These are phyloP conservation scores for Drosophila sordidula DNA, from an alignment of 2,888 invertebrate genomes.

Conservation along the genomic window DNA sequence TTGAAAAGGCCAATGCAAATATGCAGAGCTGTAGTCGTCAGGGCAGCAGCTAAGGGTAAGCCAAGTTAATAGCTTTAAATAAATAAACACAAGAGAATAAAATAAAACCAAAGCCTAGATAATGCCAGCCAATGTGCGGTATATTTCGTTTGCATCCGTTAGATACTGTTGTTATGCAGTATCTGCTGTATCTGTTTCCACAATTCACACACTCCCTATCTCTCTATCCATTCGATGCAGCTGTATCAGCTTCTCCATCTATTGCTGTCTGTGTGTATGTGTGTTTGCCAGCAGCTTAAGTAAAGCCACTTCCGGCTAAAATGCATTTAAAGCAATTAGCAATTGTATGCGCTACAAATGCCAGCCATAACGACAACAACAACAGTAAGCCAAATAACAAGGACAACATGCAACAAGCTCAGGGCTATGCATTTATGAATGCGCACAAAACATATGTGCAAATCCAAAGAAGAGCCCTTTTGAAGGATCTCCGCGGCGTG, in stretches of 20 bases:
- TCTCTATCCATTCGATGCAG: not conserved
- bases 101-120: constrained; percentile 53
- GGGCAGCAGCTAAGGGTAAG: constrained; percentile 28
- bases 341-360: constrained; percentile 55
- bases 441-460: constrained; percentile 2
- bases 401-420: constrained; percentile 28
- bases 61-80: constrained; percentile 61
- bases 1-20: constrained; percentile 23
- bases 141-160: constrained; percentile 27
- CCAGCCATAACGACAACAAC: constrained; percentile 29
- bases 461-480: not conserved
- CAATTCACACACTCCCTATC: not conserved
- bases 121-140: constrained; percentile 61
- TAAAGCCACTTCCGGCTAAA: constrained; percentile 70
- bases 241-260: not conserved
- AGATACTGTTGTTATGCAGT: constrained; percentile 16
- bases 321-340: constrained; percentile 77
- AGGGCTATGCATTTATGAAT: constrained; percentile 14
- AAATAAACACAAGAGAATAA: constrained; percentile 61
- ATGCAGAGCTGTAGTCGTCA: constrained; percentile 1
- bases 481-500: not conserved
- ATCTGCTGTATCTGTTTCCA: not conserved
- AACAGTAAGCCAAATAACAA: constrained; percentile 23
- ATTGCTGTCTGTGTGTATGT: constrained; percentile 10
- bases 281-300: constrained; percentile 61